Evolutionary conservation across 2,113 vertebrate species (phyloP).

Genomic region (Cricetomys ansorgei): DNA sequence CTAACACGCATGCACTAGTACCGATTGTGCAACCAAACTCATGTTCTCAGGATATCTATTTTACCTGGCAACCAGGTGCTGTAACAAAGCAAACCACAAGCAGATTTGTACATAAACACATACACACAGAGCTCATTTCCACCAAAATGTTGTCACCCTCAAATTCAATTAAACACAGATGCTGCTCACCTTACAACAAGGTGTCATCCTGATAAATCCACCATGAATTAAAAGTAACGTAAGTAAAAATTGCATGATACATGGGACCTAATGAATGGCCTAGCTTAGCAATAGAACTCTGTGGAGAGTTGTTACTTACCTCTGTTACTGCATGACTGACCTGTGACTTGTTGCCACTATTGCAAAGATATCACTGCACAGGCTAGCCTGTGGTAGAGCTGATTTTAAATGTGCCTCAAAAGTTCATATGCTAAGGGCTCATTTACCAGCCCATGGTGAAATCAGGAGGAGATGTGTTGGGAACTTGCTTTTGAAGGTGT

Average conservation of each 20-base stretch:
- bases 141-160: background rate
- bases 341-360: background rate
- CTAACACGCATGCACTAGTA: background rate
- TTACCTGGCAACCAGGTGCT: background rate
- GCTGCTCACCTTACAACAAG: background rate
- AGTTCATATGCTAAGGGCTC: background rate
- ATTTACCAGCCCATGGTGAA: background rate
- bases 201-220: background rate
- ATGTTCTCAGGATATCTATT: slow-evolving; percentile 2
- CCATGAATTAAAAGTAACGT: background rate
- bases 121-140: background rate
- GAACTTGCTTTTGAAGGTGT: background rate
- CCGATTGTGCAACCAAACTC: background rate
- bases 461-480: background rate
- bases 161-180: background rate
- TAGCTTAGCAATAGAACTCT: background rate
- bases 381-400: background rate
- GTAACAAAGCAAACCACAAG: background rate
- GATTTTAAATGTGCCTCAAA: background rate
- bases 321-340: background rate
- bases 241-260: background rate
- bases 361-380: background rate
- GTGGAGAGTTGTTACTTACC: background rate
- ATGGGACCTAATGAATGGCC: background rate
- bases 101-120: background rate